Percentiles rank a stretch among this genome's conserved stretches.
These are phyloP conservation scores for Brachionus plicatilis DNA, from an alignment of 1,140 invertebrate genomes.

Conservation along the genomic window DNA sequence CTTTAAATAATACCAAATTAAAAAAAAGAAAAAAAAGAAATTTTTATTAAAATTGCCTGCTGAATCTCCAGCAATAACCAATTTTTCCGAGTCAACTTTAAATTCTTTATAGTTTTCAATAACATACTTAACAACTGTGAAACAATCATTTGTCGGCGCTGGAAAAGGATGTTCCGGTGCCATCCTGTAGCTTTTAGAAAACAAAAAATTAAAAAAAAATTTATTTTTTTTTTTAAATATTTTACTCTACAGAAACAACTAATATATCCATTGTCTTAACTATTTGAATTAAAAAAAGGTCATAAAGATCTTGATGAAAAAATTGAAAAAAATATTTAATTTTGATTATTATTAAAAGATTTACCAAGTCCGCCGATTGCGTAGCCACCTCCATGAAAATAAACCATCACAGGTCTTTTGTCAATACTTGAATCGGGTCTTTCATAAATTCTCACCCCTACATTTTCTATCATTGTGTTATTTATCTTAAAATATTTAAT, in stretches of 20 bases:
- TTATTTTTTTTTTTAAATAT: background rate
- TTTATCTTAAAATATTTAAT: background rate
- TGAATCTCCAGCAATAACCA: slow-evolving; percentile 18
- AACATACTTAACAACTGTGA: background rate
- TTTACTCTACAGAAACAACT: slow-evolving; percentile 49
- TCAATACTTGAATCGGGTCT: background rate
- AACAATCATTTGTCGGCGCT: slow-evolving; percentile 8
- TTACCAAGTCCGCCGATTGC: background rate
- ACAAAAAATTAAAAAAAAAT: background rate
- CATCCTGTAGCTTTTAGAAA: background rate
- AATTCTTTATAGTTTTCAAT: background rate
- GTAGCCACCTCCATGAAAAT: slow-evolving; percentile 36
- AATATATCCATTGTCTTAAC: slow-evolving; percentile 33
- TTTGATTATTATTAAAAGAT: background rate
- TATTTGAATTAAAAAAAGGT: slow-evolving; percentile 32
- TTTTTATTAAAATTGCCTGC: background rate
- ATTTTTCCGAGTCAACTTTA: background rate
- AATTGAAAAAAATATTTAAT: background rate
- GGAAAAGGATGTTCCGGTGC: slow-evolving; percentile 26
- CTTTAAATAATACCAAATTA: background rate
- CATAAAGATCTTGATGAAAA: slow-evolving; percentile 1
- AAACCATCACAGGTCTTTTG: background rate
- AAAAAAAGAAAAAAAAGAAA: background rate
- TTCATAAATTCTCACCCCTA: slow-evolving; percentile 11
- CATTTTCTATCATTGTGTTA: background rate